These are phyloP conservation scores for Bovichtus diacanthus DNA, from an alignment of 2,797 vertebrate species.

Conservation along the genomic window DNA sequence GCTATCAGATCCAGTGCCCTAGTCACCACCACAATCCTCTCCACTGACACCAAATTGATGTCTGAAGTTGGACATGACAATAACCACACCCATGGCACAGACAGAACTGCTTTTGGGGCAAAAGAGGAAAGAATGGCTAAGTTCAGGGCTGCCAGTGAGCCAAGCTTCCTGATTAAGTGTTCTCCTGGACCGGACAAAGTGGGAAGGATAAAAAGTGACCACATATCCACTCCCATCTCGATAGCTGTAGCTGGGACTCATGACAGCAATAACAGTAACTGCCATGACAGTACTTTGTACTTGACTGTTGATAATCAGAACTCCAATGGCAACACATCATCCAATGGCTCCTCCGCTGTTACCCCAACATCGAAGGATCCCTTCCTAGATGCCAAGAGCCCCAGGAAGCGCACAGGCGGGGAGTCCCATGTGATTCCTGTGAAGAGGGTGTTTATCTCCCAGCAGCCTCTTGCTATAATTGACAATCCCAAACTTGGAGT, in stretches of 20 bases:
- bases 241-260: slow-evolving; percentile 86
- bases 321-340: slow-evolving; percentile 85
- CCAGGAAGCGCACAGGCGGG: slow-evolving; percentile 91
- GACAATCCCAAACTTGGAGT: slow-evolving; percentile 86
- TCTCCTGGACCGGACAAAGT: slow-evolving; percentile 85
- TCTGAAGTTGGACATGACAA: slow-evolving; percentile 87
- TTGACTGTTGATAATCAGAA: slow-evolving; percentile 91
- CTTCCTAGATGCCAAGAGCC: slow-evolving; percentile 89
- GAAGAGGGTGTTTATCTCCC: slow-evolving; percentile 95
- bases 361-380: slow-evolving; percentile 84
- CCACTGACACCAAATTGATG: slow-evolving; percentile 88
- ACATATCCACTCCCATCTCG: slow-evolving; percentile 79
- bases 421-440: slow-evolving; percentile 93
- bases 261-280: slow-evolving; percentile 89
- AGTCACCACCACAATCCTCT: slow-evolving; percentile 62
- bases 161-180: slow-evolving; percentile 86
- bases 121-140: slow-evolving; percentile 86
- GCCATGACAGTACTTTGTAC: slow-evolving; percentile 88
- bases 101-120: slow-evolving; percentile 81
- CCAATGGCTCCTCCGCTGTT: slow-evolving; percentile 83
- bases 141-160: slow-evolving; percentile 89
- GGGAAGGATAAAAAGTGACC: slow-evolving; percentile 87
- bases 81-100: slow-evolving; percentile 79
- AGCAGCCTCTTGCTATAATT: slow-evolving; percentile 82
- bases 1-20: slow-evolving; percentile 79